Evolutionary conservation across 2,888 invertebrate species (phyloP).

Genomic region (Standfussiana lucernea): DNA sequence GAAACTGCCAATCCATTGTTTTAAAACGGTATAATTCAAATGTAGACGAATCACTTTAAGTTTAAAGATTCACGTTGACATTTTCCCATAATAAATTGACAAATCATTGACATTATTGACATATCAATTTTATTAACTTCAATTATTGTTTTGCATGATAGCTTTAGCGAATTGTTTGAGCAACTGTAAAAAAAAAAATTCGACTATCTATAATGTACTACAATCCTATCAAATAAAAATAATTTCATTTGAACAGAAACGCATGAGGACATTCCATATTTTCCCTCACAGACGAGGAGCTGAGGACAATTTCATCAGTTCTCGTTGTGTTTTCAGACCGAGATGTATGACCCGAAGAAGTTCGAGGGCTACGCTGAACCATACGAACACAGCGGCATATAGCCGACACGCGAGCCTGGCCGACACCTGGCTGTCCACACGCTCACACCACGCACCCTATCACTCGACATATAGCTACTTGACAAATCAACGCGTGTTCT

Average conservation of each 20-base stretch:
- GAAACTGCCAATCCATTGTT: no score
- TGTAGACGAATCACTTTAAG: not conserved
- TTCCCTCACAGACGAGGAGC: not conserved
- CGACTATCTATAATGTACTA: no score
- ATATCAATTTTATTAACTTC: no score
- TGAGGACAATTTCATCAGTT: not conserved
- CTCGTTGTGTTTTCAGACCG: slow-evolving; percentile 68
- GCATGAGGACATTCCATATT: not conserved
- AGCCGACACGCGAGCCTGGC: slow-evolving; percentile 44
- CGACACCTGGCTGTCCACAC: not conserved
- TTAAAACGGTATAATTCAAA: not conserved
- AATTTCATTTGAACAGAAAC: not conserved
- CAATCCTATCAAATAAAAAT: not conserved
- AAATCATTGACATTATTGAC: not conserved
- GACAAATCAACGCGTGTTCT: slow-evolving; percentile 10
- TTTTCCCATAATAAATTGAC: not conserved
- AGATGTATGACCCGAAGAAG: slow-evolving; percentile 75
- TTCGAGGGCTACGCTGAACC: slow-evolving; percentile 58
- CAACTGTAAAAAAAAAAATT: no score
- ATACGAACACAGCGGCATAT: slow-evolving; percentile 75
- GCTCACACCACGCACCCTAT: not conserved
- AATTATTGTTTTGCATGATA: no score
- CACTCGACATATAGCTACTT: not conserved
- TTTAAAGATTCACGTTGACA: not conserved
- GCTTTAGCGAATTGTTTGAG: no score